Conservation (phyloP, 1,140 invertebrate species). For the Orchestia grillus region DNA sequence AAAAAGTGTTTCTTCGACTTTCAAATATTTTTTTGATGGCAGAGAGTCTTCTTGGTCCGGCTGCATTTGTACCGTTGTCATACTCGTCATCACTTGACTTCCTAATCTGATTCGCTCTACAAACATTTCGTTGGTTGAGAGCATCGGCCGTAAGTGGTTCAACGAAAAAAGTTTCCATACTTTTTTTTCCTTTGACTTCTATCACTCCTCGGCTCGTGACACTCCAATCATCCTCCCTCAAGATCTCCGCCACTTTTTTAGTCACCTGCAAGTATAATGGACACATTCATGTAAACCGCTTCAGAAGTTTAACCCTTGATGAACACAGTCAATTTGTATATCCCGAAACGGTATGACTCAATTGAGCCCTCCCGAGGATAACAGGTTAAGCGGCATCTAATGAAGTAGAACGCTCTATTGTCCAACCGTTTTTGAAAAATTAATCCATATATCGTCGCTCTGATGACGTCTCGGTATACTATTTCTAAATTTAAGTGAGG, state of each 20-base stretch:
- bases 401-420: neutral
- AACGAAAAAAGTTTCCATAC: slow-evolving; percentile 73
- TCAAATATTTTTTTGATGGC: too few species aligned
- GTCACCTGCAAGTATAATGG: slow-evolving; percentile 52
- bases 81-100: too few species aligned
- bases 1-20: too few species aligned
- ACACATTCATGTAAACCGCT: neutral
- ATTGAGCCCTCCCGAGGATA: neutral
- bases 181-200: slow-evolving; percentile 73
- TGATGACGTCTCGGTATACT: neutral
- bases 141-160: slow-evolving; percentile 47
- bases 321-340: neutral
- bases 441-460: neutral
- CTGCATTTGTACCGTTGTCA: too few species aligned
- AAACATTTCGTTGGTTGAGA: too few species aligned
- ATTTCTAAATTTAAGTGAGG: neutral
- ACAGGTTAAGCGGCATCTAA: neutral
- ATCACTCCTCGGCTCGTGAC: slow-evolving; percentile 70
- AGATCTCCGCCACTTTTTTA: slow-evolving; percentile 59
- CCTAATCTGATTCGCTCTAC: too few species aligned
- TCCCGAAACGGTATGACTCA: neutral
- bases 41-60: too few species aligned
- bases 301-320: neutral
- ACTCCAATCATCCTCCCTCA: slow-evolving; percentile 62
- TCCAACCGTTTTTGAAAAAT: neutral